These are phyloP conservation scores for Cataglyphis livida DNA, from an alignment of 2,888 invertebrate genomes.

Conservation along the genomic window DNA sequence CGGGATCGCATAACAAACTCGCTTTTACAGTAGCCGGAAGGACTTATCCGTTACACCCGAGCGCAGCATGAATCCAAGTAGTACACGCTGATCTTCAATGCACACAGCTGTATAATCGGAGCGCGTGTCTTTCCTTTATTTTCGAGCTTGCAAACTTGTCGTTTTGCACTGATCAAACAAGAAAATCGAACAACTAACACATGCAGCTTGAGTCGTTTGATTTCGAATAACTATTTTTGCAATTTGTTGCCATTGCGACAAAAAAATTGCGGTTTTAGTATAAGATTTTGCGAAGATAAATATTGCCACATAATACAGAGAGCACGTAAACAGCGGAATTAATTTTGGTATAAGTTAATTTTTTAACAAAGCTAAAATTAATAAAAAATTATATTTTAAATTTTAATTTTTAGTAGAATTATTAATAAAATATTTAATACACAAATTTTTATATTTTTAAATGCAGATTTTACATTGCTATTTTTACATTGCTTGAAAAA, in stretches of 20 bases:
- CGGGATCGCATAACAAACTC: conserved; percentile 43
- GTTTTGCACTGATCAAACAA: neutral
- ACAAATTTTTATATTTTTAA: neutral
- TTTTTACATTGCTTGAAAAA: neutral
- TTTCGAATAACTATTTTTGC: conserved; percentile 2
- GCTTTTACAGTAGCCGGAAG: conserved; percentile 40
- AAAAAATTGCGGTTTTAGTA: neutral
- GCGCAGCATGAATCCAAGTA: neutral
- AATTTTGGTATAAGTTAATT: neutral
- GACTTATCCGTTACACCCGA: conserved; percentile 20
- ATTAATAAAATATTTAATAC: neutral
- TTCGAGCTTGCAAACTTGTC: neutral
- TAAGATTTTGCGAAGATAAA: neutral
- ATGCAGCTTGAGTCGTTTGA: neutral
- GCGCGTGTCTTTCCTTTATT: neutral
- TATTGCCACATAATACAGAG: neutral
- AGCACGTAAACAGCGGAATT: neutral
- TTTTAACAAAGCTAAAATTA: neutral
- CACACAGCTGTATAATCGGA: neutral
- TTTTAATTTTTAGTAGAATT: neutral
- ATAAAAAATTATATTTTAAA: neutral
- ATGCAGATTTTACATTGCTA: neutral
- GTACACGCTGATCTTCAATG: neutral
- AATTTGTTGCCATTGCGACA: neutral
- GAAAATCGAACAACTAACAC: neutral